Base-by-base conservation (phyloP, 2,888 invertebrate species). In the Pseudococcus jackbeardsleyi region DNA sequence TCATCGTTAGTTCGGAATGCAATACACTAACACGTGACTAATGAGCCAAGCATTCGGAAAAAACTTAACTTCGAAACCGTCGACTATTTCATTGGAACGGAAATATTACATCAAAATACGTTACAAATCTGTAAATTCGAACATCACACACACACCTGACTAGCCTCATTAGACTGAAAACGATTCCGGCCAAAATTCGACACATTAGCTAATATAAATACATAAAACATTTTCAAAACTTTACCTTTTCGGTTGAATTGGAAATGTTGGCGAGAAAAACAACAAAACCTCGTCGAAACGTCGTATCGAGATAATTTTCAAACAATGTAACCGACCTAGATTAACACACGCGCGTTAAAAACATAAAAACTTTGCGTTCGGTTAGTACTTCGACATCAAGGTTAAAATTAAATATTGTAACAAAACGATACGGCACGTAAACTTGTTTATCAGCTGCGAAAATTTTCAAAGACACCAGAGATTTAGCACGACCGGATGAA, bases 351-450 rank as follows among this genome's bases (percentile, higher is more conserved):
- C 42, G 79, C 39, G 77, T 77, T 82, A 9, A 46, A 46, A 82
- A 82, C 22, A 22, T 64, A 46, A 46, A 82, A 82, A 82, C 42
- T 82, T 46, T 19, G 46, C 72, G 72, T 46, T 46, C 79, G 46
- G 4, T 11, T 8, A 82, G 72, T 72, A 72, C 72, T 72, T 33
- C 72, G 72, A 72, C 72, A 72, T 72, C 79, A 82, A 82, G 79
- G 79, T 82, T 82, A 82, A 42, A 82, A 82, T 82, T 82, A 82
- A 46, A 82, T 82, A 82, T 82, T 82, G 79, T 72, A 72, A 72
- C 33, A 33, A 33, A 72, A 72, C 72, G 33, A 72, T 33, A 72
- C 72, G 17, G 26, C 72, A 33, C 26, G 33, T 72, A 72, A 72
- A 72, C 72, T 72, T 33, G 33, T 82, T 82, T 46, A 82, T 19